phyloP scores from a whole-genome alignment of 1,140 invertebrate species.

The Choristoneura fumiferana region DNA sequence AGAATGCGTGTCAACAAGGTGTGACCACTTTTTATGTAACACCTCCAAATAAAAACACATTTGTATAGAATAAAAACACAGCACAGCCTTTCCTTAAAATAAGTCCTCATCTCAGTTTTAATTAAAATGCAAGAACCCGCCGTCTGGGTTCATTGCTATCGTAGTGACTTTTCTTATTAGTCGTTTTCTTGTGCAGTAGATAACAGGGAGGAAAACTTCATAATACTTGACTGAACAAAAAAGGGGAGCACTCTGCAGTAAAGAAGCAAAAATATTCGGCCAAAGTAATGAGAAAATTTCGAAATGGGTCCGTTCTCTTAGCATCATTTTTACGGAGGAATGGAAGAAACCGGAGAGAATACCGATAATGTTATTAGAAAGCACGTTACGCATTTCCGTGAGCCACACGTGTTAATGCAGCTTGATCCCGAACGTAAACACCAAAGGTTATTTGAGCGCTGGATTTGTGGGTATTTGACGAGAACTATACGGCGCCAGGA shows the following conservation, averaged over 20 bases:
- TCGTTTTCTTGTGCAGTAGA: constrained; percentile 49
- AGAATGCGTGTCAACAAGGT: constrained; percentile 38
- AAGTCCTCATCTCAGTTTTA: constrained; percentile 47
- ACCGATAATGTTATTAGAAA: constrained; percentile 37
- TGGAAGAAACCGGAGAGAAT: constrained; percentile 36
- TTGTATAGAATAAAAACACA: constrained; percentile 18
- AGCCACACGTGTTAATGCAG: constrained; percentile 17
- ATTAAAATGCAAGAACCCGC: constrained; percentile 47
- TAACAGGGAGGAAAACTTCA: constrained; percentile 49
- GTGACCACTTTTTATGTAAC: constrained; percentile 24
- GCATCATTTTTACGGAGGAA: constrained; percentile 32
- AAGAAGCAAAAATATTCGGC: constrained; percentile 54
- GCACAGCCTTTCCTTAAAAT: constrained; percentile 15
- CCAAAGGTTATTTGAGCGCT: constrained; percentile 34
- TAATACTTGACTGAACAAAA: constrained; percentile 49
- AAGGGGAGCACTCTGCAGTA: constrained; percentile 46
- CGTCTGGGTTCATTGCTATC: constrained; percentile 53
- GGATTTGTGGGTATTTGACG: constrained; percentile 37
- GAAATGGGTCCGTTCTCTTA: constrained; percentile 43
- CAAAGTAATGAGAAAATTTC: constrained; percentile 59
- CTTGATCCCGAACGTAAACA: constrained; percentile 32
- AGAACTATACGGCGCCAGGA: constrained; percentile 19
- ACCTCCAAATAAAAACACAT: too few relatives aligned
- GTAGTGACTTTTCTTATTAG: constrained; percentile 62
- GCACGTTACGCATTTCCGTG: constrained; percentile 7